These are phyloP conservation scores for Cephalopholis sonnerati DNA, from an alignment of 2,113 vertebrate species.

Conservation along the genomic window DNA sequence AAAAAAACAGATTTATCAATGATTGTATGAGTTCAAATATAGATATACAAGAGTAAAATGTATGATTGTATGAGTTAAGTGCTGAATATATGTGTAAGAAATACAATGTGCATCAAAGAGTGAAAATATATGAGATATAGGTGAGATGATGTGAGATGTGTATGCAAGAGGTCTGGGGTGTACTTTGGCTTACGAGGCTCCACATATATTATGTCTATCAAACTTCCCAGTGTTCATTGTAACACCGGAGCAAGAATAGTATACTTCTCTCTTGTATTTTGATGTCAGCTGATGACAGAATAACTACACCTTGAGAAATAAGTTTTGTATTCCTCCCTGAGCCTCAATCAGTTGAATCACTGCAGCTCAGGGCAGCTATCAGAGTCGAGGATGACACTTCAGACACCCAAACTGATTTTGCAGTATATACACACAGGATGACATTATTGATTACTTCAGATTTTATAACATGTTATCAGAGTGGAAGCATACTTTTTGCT, in stretches of 20 bases:
- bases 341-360: conserved; percentile 31
- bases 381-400: conserved; percentile 40
- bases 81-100: neutral
- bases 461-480: conserved; percentile 57
- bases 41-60: neutral
- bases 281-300: conserved; percentile 46
- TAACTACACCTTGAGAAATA: conserved; percentile 22
- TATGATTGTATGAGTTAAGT: neutral
- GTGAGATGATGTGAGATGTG: no score
- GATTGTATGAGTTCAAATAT: neutral
- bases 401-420: conserved; percentile 47
- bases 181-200: neutral
- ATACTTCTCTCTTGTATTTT: conserved; percentile 20
- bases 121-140: neutral
- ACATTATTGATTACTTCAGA: conserved; percentile 65
- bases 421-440: conserved; percentile 40
- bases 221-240: neutral
- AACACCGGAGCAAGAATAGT: neutral
- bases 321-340: conserved; percentile 36
- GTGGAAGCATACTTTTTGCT: conserved; percentile 39
- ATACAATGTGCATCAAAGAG: neutral
- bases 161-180: neutral
- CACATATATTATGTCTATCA: neutral
- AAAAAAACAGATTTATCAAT: no score
- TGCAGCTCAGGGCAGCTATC: conserved; percentile 35